Evolutionary conservation across 2,113 vertebrate genomes (phyloP).

Genomic region (Clinocottus analis): DNA sequence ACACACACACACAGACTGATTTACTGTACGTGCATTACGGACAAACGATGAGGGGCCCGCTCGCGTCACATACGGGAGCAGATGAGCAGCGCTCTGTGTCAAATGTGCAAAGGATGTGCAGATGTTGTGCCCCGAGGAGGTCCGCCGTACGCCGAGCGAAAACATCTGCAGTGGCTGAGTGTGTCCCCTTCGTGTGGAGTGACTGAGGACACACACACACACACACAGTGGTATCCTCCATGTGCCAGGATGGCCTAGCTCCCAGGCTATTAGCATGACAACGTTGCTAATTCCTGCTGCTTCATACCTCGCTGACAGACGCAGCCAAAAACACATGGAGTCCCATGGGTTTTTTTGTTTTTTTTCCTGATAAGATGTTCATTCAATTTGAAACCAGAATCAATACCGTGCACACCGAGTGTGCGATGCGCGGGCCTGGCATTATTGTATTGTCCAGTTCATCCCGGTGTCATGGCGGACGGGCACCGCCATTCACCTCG

Average conservation of each 20-base stretch:
- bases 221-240: neutral
- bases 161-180: slow-evolving; percentile 56
- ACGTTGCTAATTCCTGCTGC: slow-evolving; percentile 50
- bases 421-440: neutral
- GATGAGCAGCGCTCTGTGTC: slow-evolving; percentile 36
- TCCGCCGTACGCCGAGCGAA: slow-evolving; percentile 36
- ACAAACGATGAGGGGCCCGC: slow-evolving; percentile 14
- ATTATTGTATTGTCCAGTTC: slow-evolving; percentile 2
- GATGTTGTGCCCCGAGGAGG: slow-evolving; percentile 46
- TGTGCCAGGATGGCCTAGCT: slow-evolving; percentile 8
- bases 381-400: neutral
- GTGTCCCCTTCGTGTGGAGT: slow-evolving; percentile 44
- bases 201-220: slow-evolving; percentile 28
- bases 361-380: no score
- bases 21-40: neutral
- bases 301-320: slow-evolving; percentile 31
- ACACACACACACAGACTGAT: slow-evolving; percentile 5
- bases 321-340: neutral
- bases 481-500: neutral
- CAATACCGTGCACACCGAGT: neutral
- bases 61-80: slow-evolving; percentile 20
- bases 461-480: neutral
- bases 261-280: slow-evolving; percentile 36
- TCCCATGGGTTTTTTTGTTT: neutral
- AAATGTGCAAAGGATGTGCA: slow-evolving; percentile 65